phyloP scores from a whole-genome alignment of 2,797 vertebrate genomes.

The Dipus sagitta region DNA sequence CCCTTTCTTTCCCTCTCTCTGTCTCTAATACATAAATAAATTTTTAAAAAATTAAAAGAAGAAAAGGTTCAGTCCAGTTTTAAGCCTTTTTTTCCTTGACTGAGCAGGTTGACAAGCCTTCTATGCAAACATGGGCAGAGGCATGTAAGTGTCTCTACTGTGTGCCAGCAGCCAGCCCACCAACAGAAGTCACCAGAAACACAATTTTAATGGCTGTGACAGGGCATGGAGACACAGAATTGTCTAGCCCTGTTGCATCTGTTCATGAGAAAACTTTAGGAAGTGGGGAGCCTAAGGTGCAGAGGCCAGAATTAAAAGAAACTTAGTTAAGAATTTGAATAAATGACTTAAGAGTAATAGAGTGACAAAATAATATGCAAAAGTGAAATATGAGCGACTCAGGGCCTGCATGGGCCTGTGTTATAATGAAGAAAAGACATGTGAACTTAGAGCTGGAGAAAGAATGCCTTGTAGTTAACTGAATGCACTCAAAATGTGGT shows the following conservation, averaged over 20 bases:
- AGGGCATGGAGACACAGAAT: background rate
- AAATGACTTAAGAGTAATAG: conserved; percentile 60
- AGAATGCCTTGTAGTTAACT: conserved; percentile 56
- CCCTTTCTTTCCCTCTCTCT: too few species aligned
- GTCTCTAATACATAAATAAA: too few species aligned
- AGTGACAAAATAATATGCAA: conserved; percentile 37
- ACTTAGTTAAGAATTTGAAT: conserved; percentile 51
- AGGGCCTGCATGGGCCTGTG: conserved; percentile 15
- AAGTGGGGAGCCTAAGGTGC: background rate
- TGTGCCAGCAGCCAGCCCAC: background rate
- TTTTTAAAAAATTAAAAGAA: background rate
- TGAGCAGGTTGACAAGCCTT: background rate
- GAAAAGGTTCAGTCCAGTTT: background rate
- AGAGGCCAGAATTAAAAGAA: conserved; percentile 50
- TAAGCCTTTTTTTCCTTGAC: background rate
- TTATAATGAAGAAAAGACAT: conserved; percentile 67
- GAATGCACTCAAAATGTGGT: conserved; percentile 48
- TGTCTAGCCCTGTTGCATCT: background rate
- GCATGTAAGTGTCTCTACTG: background rate
- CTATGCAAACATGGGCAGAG: background rate
- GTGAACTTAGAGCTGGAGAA: conserved; percentile 3
- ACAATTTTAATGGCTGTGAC: background rate
- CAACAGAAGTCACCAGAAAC: background rate
- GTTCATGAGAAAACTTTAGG: conserved; percentile 15
- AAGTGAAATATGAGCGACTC: conserved; percentile 58